Evolutionary conservation across 2,797 vertebrate species (phyloP).

Genomic region (Hirundo rustica): DNA sequence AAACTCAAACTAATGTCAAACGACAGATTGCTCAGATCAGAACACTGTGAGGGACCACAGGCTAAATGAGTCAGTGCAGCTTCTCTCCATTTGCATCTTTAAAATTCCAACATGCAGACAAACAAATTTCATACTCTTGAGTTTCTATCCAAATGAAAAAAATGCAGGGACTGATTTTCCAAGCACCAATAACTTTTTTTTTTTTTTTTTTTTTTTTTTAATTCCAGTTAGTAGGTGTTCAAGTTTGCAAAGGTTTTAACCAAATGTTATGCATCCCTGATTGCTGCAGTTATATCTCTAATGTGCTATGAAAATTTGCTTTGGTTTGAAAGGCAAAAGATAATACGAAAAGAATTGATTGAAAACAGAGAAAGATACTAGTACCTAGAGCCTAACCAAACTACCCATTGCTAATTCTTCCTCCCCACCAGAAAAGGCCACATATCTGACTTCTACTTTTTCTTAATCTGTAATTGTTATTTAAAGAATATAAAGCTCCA

Average conservation of each 20-base stretch:
- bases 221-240: background rate
- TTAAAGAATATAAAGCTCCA: background rate
- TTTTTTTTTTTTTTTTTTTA: background rate
- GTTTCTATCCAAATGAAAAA: background rate
- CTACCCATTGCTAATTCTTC: background rate
- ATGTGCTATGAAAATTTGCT: background rate
- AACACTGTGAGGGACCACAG: constrained; percentile 1
- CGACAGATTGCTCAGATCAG: constrained; percentile 55
- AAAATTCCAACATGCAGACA: background rate
- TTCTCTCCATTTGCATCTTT: background rate
- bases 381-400: background rate
- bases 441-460: background rate
- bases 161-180: background rate
- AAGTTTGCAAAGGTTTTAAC: background rate
- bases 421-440: background rate
- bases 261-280: background rate
- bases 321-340: background rate
- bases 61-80: constrained; percentile 40
- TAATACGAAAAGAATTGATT: background rate
- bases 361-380: background rate
- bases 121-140: constrained; percentile 13
- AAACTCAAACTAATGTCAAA: constrained; percentile 49
- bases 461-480: background rate
- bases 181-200: background rate
- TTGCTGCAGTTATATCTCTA: background rate